Percentiles rank a stretch among this genome's conserved stretches.
phyloP scores from a whole-genome alignment of 2,797 vertebrate genomes.

The Rhyacichthys aspro region DNA sequence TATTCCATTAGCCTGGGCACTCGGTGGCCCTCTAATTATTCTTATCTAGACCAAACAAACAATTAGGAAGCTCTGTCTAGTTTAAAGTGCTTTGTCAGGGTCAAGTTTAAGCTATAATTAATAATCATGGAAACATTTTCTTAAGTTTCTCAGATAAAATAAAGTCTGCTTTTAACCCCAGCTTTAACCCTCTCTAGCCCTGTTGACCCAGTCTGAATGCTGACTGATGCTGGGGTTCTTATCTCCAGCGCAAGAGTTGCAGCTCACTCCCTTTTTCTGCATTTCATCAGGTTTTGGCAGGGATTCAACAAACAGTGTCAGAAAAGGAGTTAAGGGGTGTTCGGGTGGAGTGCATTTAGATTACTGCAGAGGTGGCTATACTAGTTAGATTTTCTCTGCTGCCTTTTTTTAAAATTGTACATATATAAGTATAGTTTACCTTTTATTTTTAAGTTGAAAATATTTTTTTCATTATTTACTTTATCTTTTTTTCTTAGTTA shows the following conservation, averaged over 20 bases:
- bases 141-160: neutral
- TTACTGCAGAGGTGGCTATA: no score
- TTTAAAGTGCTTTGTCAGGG: constrained; percentile 19
- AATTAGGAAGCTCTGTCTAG: constrained; percentile 10
- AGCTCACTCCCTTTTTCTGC: constrained; percentile 57
- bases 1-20: constrained; percentile 39
- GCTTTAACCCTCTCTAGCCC: constrained; percentile 1
- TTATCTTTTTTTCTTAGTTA: no score
- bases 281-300: constrained; percentile 58
- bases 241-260: constrained; percentile 46
- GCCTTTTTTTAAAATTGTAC: no score
- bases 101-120: constrained; percentile 5
- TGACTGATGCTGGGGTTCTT: constrained; percentile 36
- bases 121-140: neutral
- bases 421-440: no score
- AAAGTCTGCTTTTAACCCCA: neutral
- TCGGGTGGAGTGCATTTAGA: neutral
- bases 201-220: constrained; percentile 12
- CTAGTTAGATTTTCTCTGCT: neutral
- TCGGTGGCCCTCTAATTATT: constrained; percentile 45
- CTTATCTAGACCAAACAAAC: constrained; percentile 48
- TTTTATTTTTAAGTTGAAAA: no score
- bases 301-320: constrained; percentile 32
- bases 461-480: no score
- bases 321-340: neutral